Conservation (phyloP, 1,140 invertebrate species). For the Drosophila bifasciata region DNA sequence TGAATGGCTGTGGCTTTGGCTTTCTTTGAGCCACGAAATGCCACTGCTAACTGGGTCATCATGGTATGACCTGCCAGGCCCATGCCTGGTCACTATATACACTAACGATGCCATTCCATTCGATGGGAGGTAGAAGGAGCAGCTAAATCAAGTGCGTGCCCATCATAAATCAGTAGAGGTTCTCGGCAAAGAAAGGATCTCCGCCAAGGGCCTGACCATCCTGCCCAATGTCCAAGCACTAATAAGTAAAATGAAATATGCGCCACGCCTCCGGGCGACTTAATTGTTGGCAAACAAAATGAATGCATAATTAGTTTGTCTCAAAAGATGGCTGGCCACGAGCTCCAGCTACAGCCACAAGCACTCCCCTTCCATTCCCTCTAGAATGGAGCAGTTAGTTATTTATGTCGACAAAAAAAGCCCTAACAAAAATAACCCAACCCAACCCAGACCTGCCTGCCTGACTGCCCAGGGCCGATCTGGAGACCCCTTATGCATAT, state of each 20-base stretch:
- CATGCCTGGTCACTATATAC: too few species aligned
- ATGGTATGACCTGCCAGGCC: slow-evolving; percentile 8
- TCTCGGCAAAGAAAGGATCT: slow-evolving; percentile 36
- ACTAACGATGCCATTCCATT: slow-evolving; percentile 23
- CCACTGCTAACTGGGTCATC: slow-evolving; percentile 50
- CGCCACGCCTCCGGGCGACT: slow-evolving; percentile 70
- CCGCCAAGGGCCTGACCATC: slow-evolving; percentile 4
- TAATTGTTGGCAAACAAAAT: slow-evolving; percentile 82
- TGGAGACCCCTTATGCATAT: slow-evolving; percentile 48
- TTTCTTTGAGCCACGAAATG: slow-evolving; percentile 6
- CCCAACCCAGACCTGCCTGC: background rate
- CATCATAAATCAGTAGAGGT: slow-evolving; percentile 55
- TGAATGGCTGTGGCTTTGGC: slow-evolving; percentile 18
- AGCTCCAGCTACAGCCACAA: background rate
- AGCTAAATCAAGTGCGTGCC: slow-evolving; percentile 55
- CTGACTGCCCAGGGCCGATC: slow-evolving; percentile 17
- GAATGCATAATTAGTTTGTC: slow-evolving; percentile 80
- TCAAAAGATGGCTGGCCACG: slow-evolving; percentile 42
- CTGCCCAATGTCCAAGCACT: slow-evolving; percentile 54
- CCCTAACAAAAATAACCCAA: background rate
- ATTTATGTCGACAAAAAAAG: slow-evolving; percentile 50
- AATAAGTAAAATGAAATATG: slow-evolving; percentile 81
- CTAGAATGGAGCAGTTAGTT: slow-evolving; percentile 51
- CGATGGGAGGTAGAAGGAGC: background rate
- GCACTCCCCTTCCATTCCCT: background rate